Conservation (phyloP, 2,888 invertebrate species). For the Apocheima hispidaria region DNA sequence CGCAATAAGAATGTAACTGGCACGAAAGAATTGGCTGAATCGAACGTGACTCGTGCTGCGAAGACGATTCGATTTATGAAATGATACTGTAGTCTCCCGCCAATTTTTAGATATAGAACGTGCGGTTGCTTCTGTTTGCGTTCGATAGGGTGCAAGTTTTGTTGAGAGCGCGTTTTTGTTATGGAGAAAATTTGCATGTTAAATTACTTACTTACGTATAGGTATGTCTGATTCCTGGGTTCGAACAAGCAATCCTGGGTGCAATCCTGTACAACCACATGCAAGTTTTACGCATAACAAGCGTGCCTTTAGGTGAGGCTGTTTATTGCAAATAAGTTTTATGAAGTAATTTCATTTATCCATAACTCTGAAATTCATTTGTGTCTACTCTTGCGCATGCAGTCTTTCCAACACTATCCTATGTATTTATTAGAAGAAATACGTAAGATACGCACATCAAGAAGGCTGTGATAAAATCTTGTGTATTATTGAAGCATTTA, state of each 20-base stretch:
- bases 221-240: too few relatives aligned
- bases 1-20: constrained; percentile 43
- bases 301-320: constrained; percentile 47
- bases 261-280: not conserved
- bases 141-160: constrained; percentile 62
- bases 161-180: constrained; percentile 13
- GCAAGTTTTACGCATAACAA: constrained; percentile 4
- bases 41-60: constrained; percentile 32
- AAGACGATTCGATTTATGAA: constrained; percentile 33
- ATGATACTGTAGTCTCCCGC: constrained; percentile 25
- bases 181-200: not conserved
- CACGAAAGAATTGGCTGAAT: constrained; percentile 32
- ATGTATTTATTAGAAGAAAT: constrained; percentile 51
- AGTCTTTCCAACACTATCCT: constrained; percentile 55
- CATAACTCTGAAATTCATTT: constrained; percentile 27
- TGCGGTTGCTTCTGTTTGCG: constrained; percentile 48
- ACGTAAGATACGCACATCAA: constrained; percentile 76
- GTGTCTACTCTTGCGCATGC: constrained; percentile 42
- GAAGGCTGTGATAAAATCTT: constrained; percentile 80
- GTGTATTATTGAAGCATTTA: constrained; percentile 55
- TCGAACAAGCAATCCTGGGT: not conserved
- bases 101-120: constrained; percentile 28
- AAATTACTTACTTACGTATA: too few relatives aligned
- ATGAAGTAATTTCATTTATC: constrained; percentile 27
- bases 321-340: constrained; percentile 45